Conservation (phyloP, 2,888 invertebrate species). For the Psylliodes chrysocephalus region DNA sequence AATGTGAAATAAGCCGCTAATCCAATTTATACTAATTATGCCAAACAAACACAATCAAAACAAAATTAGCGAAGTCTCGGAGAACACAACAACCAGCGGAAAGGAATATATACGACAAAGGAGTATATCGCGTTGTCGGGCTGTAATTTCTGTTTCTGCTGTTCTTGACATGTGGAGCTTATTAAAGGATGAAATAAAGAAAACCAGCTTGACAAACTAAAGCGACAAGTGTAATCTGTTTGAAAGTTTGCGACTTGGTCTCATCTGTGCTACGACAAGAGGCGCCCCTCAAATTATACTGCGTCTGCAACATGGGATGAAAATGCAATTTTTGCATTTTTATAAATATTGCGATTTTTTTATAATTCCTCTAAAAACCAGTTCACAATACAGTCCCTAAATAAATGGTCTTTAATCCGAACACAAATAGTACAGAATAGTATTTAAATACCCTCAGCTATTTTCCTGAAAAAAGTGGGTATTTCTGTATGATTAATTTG, state of each 20-base stretch:
- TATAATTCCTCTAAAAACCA: too few species aligned
- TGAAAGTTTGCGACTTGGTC: not conserved
- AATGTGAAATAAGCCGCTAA: not conserved
- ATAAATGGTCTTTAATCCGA: too few species aligned
- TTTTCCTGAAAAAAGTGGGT: too few species aligned
- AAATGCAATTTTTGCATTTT: too few species aligned
- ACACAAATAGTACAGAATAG: too few species aligned
- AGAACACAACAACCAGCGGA: not conserved
- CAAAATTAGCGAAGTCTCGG: constrained; percentile 8
- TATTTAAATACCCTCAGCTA: too few species aligned
- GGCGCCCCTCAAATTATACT: too few species aligned
- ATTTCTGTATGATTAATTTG: too few species aligned
- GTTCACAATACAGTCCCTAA: too few species aligned
- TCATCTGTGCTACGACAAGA: not conserved
- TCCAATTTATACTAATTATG: constrained; percentile 7
- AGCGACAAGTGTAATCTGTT: not conserved
- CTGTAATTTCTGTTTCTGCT: constrained; percentile 8
- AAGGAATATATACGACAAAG: not conserved
- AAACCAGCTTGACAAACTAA: not conserved
- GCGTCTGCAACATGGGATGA: too few species aligned
- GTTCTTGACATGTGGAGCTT: constrained; percentile 12
- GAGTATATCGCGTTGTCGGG: not conserved
- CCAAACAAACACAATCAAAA: constrained; percentile 13
- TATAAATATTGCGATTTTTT: too few species aligned
- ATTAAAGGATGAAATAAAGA: constrained; percentile 11